phyloP scores from a whole-genome alignment of 2,888 invertebrate genomes.

The Hedychridium roseum region DNA sequence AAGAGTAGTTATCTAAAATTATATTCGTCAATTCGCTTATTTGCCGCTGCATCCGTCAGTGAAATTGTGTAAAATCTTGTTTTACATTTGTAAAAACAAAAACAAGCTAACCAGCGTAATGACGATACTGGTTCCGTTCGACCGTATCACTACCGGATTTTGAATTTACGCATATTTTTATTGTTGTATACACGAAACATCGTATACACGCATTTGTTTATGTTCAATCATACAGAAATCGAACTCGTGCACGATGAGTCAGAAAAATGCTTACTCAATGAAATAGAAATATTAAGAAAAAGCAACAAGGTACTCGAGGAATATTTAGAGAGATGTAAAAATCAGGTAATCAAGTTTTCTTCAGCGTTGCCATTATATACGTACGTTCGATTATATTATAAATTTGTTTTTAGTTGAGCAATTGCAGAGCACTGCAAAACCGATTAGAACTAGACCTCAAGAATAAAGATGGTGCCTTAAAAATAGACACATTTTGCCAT shows the following conservation, averaged over 20 bases:
- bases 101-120: too few relatives aligned
- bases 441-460: slow-evolving; percentile 88
- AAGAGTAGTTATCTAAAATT: too few relatives aligned
- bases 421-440: slow-evolving; percentile 83
- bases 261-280: slow-evolving; percentile 84
- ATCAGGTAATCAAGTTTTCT: slow-evolving; percentile 61
- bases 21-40: too few relatives aligned
- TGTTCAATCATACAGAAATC: slow-evolving; percentile 70
- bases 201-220: too few relatives aligned
- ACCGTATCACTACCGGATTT: too few relatives aligned
- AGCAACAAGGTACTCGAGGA: slow-evolving; percentile 80
- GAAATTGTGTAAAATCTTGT: too few relatives aligned
- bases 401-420: slow-evolving; percentile 68
- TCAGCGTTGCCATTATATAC: slow-evolving; percentile 1
- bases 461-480: slow-evolving; percentile 87
- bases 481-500: slow-evolving; percentile 86
- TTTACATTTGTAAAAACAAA: too few relatives aligned
- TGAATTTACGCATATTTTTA: too few relatives aligned
- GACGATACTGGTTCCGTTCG: too few relatives aligned
- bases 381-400: slow-evolving; percentile 2
- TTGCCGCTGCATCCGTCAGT: too few relatives aligned
- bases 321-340: slow-evolving; percentile 75
- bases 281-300: slow-evolving; percentile 82
- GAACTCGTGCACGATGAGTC: slow-evolving; percentile 92
- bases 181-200: too few relatives aligned